Base-by-base conservation (phyloP, 2,888 invertebrate species). In the Orchesellides sinensis region DNA sequence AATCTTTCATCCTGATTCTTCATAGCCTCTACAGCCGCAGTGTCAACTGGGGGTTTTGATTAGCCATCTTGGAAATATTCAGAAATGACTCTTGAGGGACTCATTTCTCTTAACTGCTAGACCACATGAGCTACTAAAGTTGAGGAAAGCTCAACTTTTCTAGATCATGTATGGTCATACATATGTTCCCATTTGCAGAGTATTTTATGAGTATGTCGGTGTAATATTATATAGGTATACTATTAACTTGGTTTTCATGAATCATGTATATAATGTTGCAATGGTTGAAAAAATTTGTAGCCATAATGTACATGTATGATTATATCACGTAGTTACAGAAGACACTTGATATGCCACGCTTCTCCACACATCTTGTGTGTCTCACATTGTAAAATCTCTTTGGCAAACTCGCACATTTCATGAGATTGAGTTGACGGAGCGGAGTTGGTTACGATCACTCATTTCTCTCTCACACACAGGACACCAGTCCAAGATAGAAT, bases 51-150 rank as follows among this genome's bases (percentile, higher is more conserved):
- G 75, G 56, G 35, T 75, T 86, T 86, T 86, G 86, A 86, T 86
- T 85, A 86, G 84, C 82, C 83, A 85, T 85, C 85, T 85, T 75
- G 81, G 59, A 84, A 85, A 84, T 84, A 84, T 86, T 86, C 72
- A 74, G 69, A 66, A 86, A 85, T 83, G 84, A 77, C 83, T 81
- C 86, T 86, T 73, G 52, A 40, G 85, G 84, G 86, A 86, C 84
- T 85, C 84, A 83, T 86, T 85, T 77, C 80, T 84, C 79, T 45
- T 59, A 52, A 69, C 73, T 73, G 47, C 49, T 59, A 23, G 73
- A 61, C 73, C 73, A 29, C 73, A 73, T 12, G 35, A 72, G 56
- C 23, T 59, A n/a, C n/a, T n/a, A n/a, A n/a, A n/a, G n/a, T n/a
- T n/a, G n/a, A n/a, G n/a, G n/a, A n/a, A n/a, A n/a, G n/a, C n/a